A percentile compares a stretch with the other conserved stretches of the same genome.
Conservation (phyloP, 2,113 vertebrate species). For the Trichomycterus rosablanca region DNA sequence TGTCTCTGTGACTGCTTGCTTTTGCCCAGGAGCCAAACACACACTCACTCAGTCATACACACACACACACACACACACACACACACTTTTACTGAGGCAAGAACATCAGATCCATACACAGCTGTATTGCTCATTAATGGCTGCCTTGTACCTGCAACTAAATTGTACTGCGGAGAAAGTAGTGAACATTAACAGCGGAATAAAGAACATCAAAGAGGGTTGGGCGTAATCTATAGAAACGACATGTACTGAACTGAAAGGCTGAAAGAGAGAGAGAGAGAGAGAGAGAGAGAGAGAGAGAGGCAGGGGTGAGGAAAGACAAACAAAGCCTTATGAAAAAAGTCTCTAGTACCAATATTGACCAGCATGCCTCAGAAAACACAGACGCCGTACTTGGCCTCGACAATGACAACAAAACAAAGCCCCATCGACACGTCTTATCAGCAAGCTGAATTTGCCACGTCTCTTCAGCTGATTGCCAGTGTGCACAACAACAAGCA, state of each 20-base stretch:
- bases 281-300: neutral
- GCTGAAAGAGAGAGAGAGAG: neutral
- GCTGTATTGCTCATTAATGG: conserved; percentile 19
- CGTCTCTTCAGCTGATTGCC: conserved; percentile 54
- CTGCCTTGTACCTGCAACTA: conserved; percentile 23
- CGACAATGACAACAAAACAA: conserved; percentile 56
- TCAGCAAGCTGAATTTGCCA: conserved; percentile 62
- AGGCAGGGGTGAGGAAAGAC: conserved; percentile 18
- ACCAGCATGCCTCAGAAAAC: conserved; percentile 52
- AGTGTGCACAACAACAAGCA: conserved; percentile 32
- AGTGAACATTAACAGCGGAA: conserved; percentile 4
- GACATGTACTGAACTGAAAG: neutral
- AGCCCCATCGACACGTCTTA: conserved; percentile 59
- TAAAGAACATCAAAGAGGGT: neutral
- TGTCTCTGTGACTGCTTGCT: conserved; percentile 35
- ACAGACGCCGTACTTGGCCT: conserved; percentile 54
- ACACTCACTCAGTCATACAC: conserved; percentile 3
- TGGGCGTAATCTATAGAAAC: neutral
- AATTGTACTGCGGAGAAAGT: conserved; percentile 3
- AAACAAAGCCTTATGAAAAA: neutral
- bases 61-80: conserved; percentile 18
- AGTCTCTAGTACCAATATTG: conserved; percentile 68
- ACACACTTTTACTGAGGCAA: conserved; percentile 18
- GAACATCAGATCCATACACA: conserved; percentile 26
- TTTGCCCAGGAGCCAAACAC: conserved; percentile 34